Conservation (phyloP, 2,113 vertebrate species). For the Chaetorhynchus papuensis region DNA sequence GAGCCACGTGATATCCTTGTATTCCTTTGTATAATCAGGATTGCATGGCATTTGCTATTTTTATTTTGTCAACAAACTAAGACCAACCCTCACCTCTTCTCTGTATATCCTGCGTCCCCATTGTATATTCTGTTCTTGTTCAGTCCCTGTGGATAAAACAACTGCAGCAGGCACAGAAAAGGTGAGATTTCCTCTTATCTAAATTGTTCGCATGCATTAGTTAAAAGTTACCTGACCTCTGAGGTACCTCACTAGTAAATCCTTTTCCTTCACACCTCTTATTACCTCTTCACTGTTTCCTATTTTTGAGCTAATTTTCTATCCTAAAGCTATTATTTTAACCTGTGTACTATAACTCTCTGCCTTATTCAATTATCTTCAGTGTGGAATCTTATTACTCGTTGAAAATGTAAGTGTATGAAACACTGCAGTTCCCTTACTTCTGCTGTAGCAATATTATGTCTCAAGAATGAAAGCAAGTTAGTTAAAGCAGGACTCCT, state of each 20-base stretch:
- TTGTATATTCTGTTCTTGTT: neutral
- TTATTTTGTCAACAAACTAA: neutral
- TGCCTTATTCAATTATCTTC: conserved; percentile 51
- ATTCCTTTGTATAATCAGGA: neutral
- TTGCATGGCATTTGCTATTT: neutral
- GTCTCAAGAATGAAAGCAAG: neutral
- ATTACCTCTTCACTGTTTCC: neutral
- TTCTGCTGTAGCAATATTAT: neutral
- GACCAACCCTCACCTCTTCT: neutral
- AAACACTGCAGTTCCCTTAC: neutral
- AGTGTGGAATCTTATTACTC: conserved; percentile 29
- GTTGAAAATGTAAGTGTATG: neutral
- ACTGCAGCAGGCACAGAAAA: neutral
- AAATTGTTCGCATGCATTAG: neutral
- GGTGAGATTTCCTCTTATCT: neutral
- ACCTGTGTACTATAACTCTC: neutral
- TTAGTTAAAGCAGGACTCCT: neutral
- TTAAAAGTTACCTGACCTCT: conserved; percentile 29
- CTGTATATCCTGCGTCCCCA: neutral
- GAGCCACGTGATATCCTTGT: neutral
- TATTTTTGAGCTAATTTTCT: conserved; percentile 30
- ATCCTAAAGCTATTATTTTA: conserved; percentile 42
- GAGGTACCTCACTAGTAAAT: neutral
- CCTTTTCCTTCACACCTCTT: neutral
- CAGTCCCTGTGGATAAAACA: neutral